These are phyloP conservation scores for Acanthacorydalis orientalis DNA, from an alignment of 2,888 invertebrate genomes.

Conservation along the genomic window DNA sequence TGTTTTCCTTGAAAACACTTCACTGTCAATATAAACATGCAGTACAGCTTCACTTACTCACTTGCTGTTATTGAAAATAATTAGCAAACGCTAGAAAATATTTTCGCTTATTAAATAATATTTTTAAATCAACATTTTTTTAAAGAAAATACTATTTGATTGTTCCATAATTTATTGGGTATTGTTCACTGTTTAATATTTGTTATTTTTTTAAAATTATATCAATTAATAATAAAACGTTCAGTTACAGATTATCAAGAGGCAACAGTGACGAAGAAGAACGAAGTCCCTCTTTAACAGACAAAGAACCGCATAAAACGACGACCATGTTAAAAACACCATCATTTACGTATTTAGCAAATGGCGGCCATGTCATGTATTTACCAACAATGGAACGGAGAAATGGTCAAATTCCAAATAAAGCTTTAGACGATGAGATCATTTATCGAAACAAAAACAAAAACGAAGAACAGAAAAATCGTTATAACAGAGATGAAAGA, in stretches of 20 bases:
- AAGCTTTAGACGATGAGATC: neutral
- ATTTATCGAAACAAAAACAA: slow-evolving; percentile 1
- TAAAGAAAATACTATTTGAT: too few species aligned
- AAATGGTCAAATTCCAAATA: neutral
- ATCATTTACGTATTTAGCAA: slow-evolving; percentile 37
- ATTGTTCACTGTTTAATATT: too few species aligned
- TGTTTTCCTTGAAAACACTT: too few species aligned
- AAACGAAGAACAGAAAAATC: neutral
- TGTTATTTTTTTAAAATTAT: too few species aligned
- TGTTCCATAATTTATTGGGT: too few species aligned
- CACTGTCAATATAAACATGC: too few species aligned
- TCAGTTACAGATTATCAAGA: slow-evolving; percentile 5
- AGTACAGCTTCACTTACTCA: too few species aligned
- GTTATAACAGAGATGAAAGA: slow-evolving; percentile 1
- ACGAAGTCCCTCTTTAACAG: neutral
- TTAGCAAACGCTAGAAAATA: too few species aligned
- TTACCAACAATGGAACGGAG: slow-evolving; percentile 20
- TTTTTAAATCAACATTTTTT: too few species aligned
- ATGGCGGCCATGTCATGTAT: slow-evolving; percentile 65
- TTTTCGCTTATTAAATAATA: too few species aligned
- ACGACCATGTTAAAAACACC: slow-evolving; percentile 12
- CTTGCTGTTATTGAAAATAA: too few species aligned
- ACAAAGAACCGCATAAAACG: slow-evolving; percentile 1
- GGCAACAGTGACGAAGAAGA: slow-evolving; percentile 8
- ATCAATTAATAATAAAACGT: too few species aligned